These are phyloP conservation scores for Phylloscopus collybita DNA, from an alignment of 2,797 vertebrate species.

Conservation along the genomic window DNA sequence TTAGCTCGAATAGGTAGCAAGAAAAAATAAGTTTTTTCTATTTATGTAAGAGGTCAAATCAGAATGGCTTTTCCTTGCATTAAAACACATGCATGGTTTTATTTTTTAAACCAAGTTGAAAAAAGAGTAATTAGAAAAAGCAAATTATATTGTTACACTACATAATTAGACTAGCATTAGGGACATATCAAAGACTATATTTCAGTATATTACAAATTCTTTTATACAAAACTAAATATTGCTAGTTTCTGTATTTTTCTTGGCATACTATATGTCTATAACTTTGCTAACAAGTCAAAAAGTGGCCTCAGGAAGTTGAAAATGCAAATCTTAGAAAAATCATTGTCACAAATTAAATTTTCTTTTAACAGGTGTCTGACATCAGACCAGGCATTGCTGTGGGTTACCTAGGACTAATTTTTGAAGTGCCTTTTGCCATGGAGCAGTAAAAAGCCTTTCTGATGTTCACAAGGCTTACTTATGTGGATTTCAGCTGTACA, in stretches of 20 bases:
- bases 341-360: neutral
- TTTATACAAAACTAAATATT: neutral
- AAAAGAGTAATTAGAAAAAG: neutral
- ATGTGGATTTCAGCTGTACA: constrained; percentile 9
- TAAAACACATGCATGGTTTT: neutral
- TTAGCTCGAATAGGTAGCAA: neutral
- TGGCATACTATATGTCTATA: neutral
- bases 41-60: neutral
- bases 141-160: neutral
- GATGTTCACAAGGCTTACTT: neutral
- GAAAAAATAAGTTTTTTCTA: neutral
- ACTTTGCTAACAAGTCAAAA: neutral
- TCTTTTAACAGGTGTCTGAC: neutral
- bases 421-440: neutral
- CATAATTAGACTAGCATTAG: neutral
- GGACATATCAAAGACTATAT: neutral
- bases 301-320: neutral
- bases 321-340: neutral
- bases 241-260: neutral
- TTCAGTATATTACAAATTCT: neutral
- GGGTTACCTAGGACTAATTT: neutral
- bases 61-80: neutral
- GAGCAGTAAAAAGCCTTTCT: constrained; percentile 12
- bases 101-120: neutral
- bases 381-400: neutral